Percentiles rank a stretch among this genome's conserved stretches.
Conservation (phyloP, 1,140 invertebrate species). For the Nasonia longicornis region DNA sequence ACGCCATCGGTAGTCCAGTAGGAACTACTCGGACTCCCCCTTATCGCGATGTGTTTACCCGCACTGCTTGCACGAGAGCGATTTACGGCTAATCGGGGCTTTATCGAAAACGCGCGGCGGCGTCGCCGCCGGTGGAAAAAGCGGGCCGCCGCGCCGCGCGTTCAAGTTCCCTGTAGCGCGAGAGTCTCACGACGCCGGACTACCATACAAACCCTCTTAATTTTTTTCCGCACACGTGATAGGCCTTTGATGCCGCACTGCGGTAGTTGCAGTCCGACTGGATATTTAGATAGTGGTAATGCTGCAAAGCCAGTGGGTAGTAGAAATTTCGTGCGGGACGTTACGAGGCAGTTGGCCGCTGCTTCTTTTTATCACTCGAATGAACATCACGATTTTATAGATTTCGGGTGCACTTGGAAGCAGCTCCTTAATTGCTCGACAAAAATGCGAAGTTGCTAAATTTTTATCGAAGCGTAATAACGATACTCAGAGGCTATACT, state of each 20-base stretch:
- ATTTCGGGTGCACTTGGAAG: no score
- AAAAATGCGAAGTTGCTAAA: no score
- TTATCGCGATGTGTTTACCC: slow-evolving; percentile 2
- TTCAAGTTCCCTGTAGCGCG: slow-evolving; percentile 21
- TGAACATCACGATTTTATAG: not conserved
- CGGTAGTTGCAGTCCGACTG: not conserved
- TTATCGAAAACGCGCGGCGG: slow-evolving; percentile 28
- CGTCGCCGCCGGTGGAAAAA: slow-evolving; percentile 37
- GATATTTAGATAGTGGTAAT: not conserved
- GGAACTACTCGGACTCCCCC: no score
- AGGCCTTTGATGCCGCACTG: slow-evolving; percentile 3
- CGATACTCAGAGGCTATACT: not conserved
- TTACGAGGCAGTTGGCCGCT: no score
- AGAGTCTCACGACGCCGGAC: not conserved
- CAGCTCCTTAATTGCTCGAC: no score
- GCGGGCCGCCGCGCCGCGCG: slow-evolving; percentile 33
- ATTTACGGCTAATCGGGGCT: slow-evolving; percentile 37
- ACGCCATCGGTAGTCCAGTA: no score
- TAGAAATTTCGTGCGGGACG: no score
- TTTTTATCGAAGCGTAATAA: slow-evolving; percentile 9
- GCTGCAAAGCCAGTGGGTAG: no score
- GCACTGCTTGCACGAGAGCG: no score
- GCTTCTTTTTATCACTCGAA: no score
- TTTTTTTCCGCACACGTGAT: not conserved
- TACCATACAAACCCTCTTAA: not conserved